phyloP scores from a whole-genome alignment of 1,140 invertebrate species.

The Sycophila sp. region DNA sequence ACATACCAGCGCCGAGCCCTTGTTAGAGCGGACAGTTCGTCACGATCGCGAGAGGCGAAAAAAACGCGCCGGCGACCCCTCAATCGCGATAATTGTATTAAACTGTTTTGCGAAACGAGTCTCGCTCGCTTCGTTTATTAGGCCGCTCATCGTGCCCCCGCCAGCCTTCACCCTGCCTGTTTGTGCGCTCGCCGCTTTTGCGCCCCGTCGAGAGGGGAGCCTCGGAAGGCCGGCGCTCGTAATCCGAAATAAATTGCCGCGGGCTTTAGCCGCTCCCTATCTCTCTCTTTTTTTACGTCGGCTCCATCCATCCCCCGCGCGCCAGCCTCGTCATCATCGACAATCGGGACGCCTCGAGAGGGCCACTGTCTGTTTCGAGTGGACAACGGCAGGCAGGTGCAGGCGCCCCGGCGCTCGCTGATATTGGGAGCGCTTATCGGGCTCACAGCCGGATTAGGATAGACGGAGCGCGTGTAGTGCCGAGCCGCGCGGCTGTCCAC shows the following conservation, averaged over 20 bases:
- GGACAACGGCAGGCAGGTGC: background rate
- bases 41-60: too few species aligned
- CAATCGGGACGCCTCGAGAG: background rate
- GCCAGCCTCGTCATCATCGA: background rate
- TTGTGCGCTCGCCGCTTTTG: background rate
- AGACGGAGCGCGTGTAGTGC: background rate
- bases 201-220: background rate
- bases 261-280: background rate
- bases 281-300: background rate
- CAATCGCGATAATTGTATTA: slow-evolving; percentile 50
- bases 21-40: too few species aligned
- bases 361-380: background rate
- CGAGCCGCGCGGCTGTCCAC: slow-evolving; percentile 9
- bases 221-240: background rate
- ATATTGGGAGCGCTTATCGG: slow-evolving; percentile 22
- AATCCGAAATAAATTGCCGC: slow-evolving; percentile 48
- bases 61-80: slow-evolving; percentile 6
- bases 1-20: too few species aligned
- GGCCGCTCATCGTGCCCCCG: slow-evolving; percentile 20
- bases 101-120: slow-evolving; percentile 47
- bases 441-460: background rate
- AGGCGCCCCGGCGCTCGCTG: background rate
- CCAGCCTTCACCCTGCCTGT: background rate
- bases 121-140: slow-evolving; percentile 45
- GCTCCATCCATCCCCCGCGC: background rate